These are phyloP conservation scores for Batillaria attramentaria DNA, from an alignment of 1,140 invertebrate species.

Conservation along the genomic window DNA sequence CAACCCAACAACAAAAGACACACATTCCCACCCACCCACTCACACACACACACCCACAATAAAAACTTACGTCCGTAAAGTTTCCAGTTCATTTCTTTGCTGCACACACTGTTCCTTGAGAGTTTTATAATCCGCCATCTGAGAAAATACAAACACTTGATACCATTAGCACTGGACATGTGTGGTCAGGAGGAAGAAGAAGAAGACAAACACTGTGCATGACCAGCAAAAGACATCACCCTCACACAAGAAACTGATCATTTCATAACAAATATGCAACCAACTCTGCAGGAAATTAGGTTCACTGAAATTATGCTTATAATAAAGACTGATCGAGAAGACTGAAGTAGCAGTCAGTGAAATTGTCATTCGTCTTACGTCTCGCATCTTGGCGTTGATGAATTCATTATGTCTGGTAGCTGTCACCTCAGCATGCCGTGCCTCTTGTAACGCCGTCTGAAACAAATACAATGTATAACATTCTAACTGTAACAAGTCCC, in stretches of 20 bases:
- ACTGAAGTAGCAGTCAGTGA: too few relatives aligned
- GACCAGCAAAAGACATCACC: neutral
- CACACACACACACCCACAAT: too few relatives aligned
- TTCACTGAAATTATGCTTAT: too few relatives aligned
- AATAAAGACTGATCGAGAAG: too few relatives aligned
- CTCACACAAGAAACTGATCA: too few relatives aligned
- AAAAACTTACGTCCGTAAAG: conserved; percentile 62
- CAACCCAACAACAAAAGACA: too few relatives aligned
- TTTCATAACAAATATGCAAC: too few relatives aligned
- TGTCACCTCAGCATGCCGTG: conserved; percentile 59
- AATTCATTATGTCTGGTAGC: conserved; percentile 63
- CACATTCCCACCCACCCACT: too few relatives aligned
- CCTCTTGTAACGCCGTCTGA: conserved; percentile 62
- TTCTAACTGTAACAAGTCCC: conserved; percentile 3
- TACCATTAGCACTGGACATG: neutral
- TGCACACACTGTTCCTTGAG: conserved; percentile 65
- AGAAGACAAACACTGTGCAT: neutral
- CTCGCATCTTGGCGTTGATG: conserved; percentile 63
- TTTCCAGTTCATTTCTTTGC: conserved; percentile 65
- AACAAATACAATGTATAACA: conserved; percentile 30
- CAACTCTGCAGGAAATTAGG: too few relatives aligned
- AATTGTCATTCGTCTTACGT: too few relatives aligned
- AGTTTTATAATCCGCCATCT: conserved; percentile 68
- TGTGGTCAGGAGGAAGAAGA: neutral
- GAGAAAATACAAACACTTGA: conserved; percentile 19